Base-by-base conservation (phyloP, 2,113 vertebrate genomes). In the Cygnus buccinator region DNA sequence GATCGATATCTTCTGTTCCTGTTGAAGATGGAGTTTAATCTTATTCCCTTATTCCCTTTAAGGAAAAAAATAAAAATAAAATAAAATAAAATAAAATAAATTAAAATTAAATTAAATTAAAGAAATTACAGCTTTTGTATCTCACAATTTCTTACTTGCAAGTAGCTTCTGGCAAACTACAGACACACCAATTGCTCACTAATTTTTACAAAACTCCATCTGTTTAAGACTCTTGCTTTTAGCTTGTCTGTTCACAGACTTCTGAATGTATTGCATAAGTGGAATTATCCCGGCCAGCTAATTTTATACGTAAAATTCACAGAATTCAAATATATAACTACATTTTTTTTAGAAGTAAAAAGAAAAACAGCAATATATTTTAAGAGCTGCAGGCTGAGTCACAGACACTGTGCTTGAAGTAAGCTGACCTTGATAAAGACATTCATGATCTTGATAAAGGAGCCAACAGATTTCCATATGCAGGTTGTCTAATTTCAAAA, bases 161-260 rank as follows among this genome's bases (percentile, higher is more conserved):
- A 4, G 15, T 78, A 79, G 25, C 48, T 91, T 78, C 68, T 84
- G 62, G 72, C 68, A 75, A 75, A 59, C 21, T 88, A 33, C 21
- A 84, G 33, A 9, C 37, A 63, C 68, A 85, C 14, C 74, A 88
- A 28, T 89, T 89, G 57, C 84, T 91, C 50, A 48, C 50, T 89
- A 84, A 66, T 77, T 90, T 84, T 92, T 71, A 26, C 71, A 79
- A 71, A 71, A n/a, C 57, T 61, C 93, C 55, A 87, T 58, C 89
- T 89, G 68, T 28, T 91, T 76, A 66, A 66, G n/a, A 25, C 7
- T 89, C 33, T 80, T 81, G 39, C 22, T 89, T 76, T 88, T 71
- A 88, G 19, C 25, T 80, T 66, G 26, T 65, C 39, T 91, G 33
- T 59, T 91, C n/a, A 59, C 3, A 3, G 44, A 59, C 12, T 85